Evolutionary conservation across 37 sponge, comb jelly and placozoan genomes (phyloP).

Genomic region (Chondrilla cf. caribensis): DNA sequence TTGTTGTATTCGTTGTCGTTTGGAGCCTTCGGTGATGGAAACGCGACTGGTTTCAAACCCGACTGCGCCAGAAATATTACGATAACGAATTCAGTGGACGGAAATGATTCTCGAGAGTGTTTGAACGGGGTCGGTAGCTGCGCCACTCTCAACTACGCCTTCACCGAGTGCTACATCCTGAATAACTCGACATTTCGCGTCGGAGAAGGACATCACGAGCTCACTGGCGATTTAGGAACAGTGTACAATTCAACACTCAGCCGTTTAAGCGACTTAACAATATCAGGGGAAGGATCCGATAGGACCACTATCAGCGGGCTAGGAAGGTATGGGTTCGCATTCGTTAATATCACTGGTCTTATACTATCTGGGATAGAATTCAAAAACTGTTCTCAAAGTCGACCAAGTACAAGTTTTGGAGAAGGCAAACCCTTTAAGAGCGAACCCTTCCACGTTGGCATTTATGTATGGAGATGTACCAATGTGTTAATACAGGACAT

Average conservation of each 20-base stretch:
- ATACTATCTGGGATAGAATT: not conserved
- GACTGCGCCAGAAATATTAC: no score
- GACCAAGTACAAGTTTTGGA: not conserved
- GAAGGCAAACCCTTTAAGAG: not conserved
- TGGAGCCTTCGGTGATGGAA: no score
- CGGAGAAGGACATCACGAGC: not conserved
- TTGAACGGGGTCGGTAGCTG: not conserved
- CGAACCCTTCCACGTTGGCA: not conserved
- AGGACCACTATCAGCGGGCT: not conserved
- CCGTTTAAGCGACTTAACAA: not conserved
- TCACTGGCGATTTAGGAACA: not conserved
- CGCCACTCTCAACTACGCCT: not conserved
- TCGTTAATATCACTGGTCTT: not conserved
- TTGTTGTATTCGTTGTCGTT: no score
- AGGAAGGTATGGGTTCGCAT: not conserved
- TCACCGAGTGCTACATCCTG: not conserved
- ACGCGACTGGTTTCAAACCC: no score
- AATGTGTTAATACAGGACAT: not conserved
- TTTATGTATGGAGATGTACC: not conserved
- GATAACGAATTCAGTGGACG: no score
- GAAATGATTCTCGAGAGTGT: not conserved
- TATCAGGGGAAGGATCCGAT: not conserved
- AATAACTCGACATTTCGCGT: not conserved
- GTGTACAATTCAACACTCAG: not conserved
- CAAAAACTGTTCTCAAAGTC: not conserved